These are phyloP conservation scores for Gallinago nigripennis DNA, from an alignment of 2,797 vertebrate genomes.

Conservation along the genomic window DNA sequence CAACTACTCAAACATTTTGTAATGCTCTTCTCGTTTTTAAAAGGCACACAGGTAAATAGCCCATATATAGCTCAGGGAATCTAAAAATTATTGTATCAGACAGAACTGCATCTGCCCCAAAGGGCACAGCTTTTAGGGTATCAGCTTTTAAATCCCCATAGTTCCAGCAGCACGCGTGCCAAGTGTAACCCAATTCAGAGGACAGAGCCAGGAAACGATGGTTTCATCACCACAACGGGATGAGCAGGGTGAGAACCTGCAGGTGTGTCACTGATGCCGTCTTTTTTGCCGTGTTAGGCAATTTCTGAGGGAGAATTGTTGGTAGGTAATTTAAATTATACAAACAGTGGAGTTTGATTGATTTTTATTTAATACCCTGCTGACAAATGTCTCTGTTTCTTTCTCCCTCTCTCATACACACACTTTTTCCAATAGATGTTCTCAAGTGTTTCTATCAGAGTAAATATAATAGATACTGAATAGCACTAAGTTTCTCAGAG, in stretches of 20 bases:
- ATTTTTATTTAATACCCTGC: not conserved
- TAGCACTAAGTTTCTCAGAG: not conserved
- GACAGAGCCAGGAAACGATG: not conserved
- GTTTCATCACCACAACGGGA: not conserved
- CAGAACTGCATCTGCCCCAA: not conserved
- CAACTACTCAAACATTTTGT: not conserved
- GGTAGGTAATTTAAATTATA: not conserved
- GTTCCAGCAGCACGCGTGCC: not conserved
- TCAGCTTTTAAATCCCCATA: fast-evolving
- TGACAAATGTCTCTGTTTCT: not conserved
- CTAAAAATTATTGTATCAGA: not conserved
- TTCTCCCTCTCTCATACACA: not conserved
- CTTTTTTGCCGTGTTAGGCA: not conserved
- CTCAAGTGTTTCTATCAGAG: not conserved
- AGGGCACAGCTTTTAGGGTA: not conserved
- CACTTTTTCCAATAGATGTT: not conserved
- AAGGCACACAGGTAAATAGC: not conserved
- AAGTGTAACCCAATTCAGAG: not conserved
- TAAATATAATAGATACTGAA: not conserved
- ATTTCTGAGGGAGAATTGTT: not conserved
- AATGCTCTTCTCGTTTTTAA: not conserved
- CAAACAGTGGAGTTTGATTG: not conserved
- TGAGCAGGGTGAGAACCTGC: not conserved
- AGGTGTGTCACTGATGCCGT: not conserved
- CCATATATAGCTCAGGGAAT: not conserved